Conservation (phyloP, 2,797 vertebrate species). For the Gambusia yucatana region DNA sequence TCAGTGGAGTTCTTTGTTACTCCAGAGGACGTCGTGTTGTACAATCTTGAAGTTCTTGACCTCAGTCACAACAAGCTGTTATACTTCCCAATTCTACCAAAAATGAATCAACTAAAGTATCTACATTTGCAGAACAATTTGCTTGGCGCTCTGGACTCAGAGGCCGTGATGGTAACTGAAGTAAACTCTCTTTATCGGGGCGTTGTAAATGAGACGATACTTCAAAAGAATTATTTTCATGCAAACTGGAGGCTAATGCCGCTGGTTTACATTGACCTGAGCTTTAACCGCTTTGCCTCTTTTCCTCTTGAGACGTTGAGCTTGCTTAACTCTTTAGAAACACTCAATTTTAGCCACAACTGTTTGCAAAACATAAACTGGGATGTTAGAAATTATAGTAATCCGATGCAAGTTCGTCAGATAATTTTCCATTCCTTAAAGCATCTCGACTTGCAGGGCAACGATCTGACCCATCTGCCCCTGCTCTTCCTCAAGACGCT, state of each 20-base stretch:
- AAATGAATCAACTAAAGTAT: constrained; percentile 68
- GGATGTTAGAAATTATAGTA: constrained; percentile 49
- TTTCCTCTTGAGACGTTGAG: constrained; percentile 78
- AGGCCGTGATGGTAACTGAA: constrained; percentile 58
- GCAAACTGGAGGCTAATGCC: constrained; percentile 50
- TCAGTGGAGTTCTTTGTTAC: constrained; percentile 81
- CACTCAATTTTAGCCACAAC: constrained; percentile 81
- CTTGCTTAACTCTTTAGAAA: constrained; percentile 74
- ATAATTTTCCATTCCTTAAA: constrained; percentile 70
- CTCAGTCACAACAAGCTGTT: constrained; percentile 83
- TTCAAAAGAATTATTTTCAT: constrained; percentile 51
- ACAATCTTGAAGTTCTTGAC: constrained; percentile 81
- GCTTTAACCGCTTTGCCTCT: constrained; percentile 79
- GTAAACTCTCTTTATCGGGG: constrained; percentile 65
- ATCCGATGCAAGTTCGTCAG: constrained; percentile 30
- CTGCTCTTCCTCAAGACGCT: constrained; percentile 65
- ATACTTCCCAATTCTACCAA: constrained; percentile 80
- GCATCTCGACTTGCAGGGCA: constrained; percentile 71
- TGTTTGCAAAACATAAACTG: constrained; percentile 76
- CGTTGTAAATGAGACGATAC: constrained; percentile 37
- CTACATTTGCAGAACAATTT: constrained; percentile 84
- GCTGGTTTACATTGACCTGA: constrained; percentile 81
- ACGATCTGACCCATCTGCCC: constrained; percentile 66
- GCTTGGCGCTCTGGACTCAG: constrained; percentile 70
- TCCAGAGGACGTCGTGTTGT: constrained; percentile 47